Evolutionary conservation across 1,140 invertebrate genomes (phyloP), one percentile per base, ranked within the genome.

Genomic region (Lineus longissimus): DNA sequence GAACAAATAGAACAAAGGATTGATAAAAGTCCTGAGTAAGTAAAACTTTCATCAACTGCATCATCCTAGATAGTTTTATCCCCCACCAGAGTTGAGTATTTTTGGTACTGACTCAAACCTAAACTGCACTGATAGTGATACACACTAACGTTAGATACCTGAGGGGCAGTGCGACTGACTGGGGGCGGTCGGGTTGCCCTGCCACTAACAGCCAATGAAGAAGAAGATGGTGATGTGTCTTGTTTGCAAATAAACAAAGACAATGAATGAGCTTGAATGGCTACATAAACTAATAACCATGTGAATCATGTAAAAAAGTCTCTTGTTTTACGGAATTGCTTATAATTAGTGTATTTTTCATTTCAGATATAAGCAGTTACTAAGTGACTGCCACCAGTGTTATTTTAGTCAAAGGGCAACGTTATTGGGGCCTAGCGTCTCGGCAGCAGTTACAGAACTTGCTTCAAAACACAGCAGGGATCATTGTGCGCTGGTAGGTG

Each of bases 331-430:
- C n/a, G 31, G 31, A 41, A 64, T 15, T 41, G 22, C 7, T 40
- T 6, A 19, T 30, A 23, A 33, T 36, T 56, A 22, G 13, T 55
- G 7, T 60, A n/a, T 4, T 43, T 45, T 9, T 56, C 66, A 64
- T 68, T 70, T 31, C 60, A 85, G 91, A 59, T 95, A 95, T 80
- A 85, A 87, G 7, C 87, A 87, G 22, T 79, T 93, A 6, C 83
- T 96, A 27, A 79, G 82, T 2, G 94, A 97, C 71, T 89, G 93
- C 73, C 91, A 95, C 71, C 88, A 92, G 69, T 87, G 88, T 74
- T 97, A 96, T 82, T 88, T 95, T 59, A 81, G 83, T 4, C 89
- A 92, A 69, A 81, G 94, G 54, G 85, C 88, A 27, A 83, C 86
- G 27, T 85, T 95, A 51, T 82, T 94, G 31, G 87, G 86, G 57